Base-by-base conservation (phyloP, 2,797 vertebrate genomes). In the Microcaecilia unicolor region DNA sequence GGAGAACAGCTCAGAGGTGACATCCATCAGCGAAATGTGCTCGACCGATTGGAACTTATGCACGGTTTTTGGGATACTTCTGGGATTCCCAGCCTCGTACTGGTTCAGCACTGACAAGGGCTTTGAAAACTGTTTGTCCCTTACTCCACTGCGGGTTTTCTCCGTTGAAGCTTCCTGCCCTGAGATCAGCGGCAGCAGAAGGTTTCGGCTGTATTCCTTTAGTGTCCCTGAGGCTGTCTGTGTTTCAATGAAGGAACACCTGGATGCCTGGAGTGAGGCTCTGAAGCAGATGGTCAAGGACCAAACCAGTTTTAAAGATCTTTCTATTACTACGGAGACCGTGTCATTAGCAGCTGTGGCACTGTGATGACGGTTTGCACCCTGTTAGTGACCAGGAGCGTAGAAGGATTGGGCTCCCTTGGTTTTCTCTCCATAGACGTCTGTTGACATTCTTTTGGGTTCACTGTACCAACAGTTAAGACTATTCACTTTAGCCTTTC, bases 61-160 rank as follows among this genome's bases (percentile, higher is more conserved):
- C 61, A 80, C 90, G 2, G 5, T 88, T 1, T 88, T 91, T 15
- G 95, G 95, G 12, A 63, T 89, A 37, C 73, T 99, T 43, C 49
- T 99, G 47, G 91, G 90, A 26, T 98, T 89, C 58, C 94, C 93
- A 0, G 76, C 74, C 1, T 67, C 76, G 0, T 98, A 99, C 38
- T 81, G 88, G 68, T 96, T 97, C 31, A 51, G 80, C 42, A 18
- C 47, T 18, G 66, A 62, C 9, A 48, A 63, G 10, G 72, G 70
- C 17, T 65, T 75, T 24, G 78, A 86, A 40, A 95, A 92, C 64
- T 96, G 93, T 48, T 63, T 98, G 62, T 78, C 82, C 3, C 62
- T 94, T 74, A 84, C 66, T 0, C 90, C 91, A 1, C 78, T 99
- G 32, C 61, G 50, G 18, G 83, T 90, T 24, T 87, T 78, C 28